Evolutionary conservation across 2,888 invertebrate genomes (phyloP).

Genomic region (Notocelia uddmanniana): DNA sequence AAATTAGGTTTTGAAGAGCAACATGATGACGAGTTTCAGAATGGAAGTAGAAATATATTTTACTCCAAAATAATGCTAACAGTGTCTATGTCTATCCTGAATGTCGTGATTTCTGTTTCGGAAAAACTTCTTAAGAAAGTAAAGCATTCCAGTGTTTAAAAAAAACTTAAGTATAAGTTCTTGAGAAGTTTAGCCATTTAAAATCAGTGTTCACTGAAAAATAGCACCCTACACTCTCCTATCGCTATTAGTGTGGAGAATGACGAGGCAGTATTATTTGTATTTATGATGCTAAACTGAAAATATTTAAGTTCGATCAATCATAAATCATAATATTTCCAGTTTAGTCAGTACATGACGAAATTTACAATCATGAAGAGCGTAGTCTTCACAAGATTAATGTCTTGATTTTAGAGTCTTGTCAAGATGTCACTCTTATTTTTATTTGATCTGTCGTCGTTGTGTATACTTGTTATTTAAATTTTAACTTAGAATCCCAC

Average conservation of each 20-base stretch:
- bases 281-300: constrained; percentile 49
- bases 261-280: constrained; percentile 66
- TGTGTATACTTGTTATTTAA: constrained; percentile 47
- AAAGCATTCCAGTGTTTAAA: not conserved
- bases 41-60: constrained; percentile 45
- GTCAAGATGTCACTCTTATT: constrained; percentile 21
- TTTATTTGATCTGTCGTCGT: constrained; percentile 47
- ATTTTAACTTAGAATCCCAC: constrained; percentile 49
- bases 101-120: constrained; percentile 71
- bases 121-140: constrained; percentile 63
- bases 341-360: constrained; percentile 59
- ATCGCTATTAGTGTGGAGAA: constrained; percentile 81
- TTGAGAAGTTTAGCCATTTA: constrained; percentile 63
- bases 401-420: constrained; percentile 32
- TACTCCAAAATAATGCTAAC: constrained; percentile 58
- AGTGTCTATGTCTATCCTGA: constrained; percentile 65
- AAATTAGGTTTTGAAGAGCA: not conserved
- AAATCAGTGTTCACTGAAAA: constrained; percentile 71
- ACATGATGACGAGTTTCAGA: not conserved
- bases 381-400: constrained; percentile 45
- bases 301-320: constrained; percentile 1
- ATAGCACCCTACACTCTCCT: constrained; percentile 82
- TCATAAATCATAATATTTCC: constrained; percentile 50
- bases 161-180: not conserved
- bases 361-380: constrained; percentile 43